Percentiles rank a stretch among this genome's conserved stretches.
phyloP scores from a whole-genome alignment of 1,140 invertebrate genomes.

The Drosophila pruinosa region DNA sequence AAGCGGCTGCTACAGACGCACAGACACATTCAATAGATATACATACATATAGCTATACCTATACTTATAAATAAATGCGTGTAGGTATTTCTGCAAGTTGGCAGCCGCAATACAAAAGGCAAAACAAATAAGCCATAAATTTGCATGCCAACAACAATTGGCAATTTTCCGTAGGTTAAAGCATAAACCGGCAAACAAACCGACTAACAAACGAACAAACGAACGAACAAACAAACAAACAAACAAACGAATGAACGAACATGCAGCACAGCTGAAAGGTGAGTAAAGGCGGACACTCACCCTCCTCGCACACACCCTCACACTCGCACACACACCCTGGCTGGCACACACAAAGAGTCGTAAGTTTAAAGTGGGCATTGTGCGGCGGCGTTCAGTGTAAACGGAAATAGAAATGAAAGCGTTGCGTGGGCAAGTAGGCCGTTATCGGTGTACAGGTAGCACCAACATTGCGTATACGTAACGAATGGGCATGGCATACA shows the following conservation, averaged over 20 bases:
- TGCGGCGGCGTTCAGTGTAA: constrained; percentile 39
- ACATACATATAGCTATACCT: neutral
- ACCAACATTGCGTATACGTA: constrained; percentile 36
- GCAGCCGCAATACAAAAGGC: constrained; percentile 42
- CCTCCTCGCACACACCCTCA: neutral
- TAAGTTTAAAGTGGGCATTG: constrained; percentile 53
- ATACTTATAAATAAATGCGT: neutral
- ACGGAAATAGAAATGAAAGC: constrained; percentile 53
- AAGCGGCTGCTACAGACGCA: constrained; percentile 25
- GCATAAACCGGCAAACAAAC: constrained; percentile 52
- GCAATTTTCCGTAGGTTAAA: constrained; percentile 68
- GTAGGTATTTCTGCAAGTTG: neutral
- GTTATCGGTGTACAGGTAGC: constrained; percentile 27
- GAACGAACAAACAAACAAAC: constrained; percentile 14
- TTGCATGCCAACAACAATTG: constrained; percentile 76
- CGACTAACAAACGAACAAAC: constrained; percentile 55
- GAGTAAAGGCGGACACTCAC: neutral
- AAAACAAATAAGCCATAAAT: constrained; percentile 74
- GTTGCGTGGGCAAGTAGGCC: constrained; percentile 35
- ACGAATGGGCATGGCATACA: neutral
- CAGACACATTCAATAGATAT: neutral
- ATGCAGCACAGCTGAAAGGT: constrained; percentile 28
- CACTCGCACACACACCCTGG: neutral
- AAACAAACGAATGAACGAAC: constrained; percentile 11
- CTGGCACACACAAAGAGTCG: constrained; percentile 7